phyloP scores from a whole-genome alignment of 2,113 vertebrate genomes.

The Thalassoma bifasciatum region DNA sequence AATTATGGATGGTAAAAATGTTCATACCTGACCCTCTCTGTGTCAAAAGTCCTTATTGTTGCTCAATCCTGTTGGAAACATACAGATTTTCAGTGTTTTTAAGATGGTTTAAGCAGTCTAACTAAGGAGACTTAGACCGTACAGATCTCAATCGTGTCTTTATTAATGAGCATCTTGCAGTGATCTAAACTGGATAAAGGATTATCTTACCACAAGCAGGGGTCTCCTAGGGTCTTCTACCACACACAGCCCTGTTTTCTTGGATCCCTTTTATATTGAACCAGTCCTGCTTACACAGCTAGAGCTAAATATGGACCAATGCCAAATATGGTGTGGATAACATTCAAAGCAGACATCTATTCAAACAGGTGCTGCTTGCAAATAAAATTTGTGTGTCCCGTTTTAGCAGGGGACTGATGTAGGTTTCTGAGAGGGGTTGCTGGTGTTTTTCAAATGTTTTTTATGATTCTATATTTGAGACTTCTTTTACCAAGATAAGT shows the following conservation, averaged over 20 bases:
- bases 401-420: neutral
- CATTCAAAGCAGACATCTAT: neutral
- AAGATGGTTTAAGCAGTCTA: neutral
- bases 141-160: neutral
- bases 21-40: conserved; percentile 49
- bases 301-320: conserved; percentile 43
- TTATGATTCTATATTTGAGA: too few species aligned
- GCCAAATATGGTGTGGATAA: conserved; percentile 46
- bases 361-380: neutral
- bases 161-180: neutral
- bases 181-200: neutral
- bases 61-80: conserved; percentile 47
- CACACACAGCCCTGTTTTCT: conserved; percentile 28
- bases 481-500: too few species aligned
- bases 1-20: neutral
- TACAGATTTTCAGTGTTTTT: neutral
- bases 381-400: neutral
- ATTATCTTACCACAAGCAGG: conserved; percentile 45
- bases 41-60: conserved; percentile 32
- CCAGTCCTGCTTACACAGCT: conserved; percentile 20
- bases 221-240: conserved; percentile 26
- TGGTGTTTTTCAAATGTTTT: too few species aligned
- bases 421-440: too few species aligned
- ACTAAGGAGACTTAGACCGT: neutral
- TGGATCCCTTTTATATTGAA: conserved; percentile 44